phyloP scores from a whole-genome alignment of 37 sponge, comb jelly and placozoan genomes.

The Axinella damicornis region DNA sequence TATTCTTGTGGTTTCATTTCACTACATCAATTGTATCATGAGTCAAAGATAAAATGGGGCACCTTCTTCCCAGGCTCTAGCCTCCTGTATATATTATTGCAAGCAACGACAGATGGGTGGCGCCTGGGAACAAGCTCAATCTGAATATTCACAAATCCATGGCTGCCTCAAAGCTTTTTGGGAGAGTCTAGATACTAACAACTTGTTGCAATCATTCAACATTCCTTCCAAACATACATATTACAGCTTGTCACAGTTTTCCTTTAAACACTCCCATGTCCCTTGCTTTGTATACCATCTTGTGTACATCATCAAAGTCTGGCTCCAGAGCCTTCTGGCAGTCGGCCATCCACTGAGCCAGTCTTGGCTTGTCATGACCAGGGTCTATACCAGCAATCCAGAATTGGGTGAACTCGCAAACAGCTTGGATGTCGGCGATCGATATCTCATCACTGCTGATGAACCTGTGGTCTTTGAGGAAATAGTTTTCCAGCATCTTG shows the following conservation, averaged over 20 bases:
- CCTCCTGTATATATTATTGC: too few relatives aligned
- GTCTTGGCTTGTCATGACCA: slow-evolving; percentile 40
- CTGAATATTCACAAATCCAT: too few relatives aligned
- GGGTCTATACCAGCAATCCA: slow-evolving; percentile 62
- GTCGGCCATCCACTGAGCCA: slow-evolving; percentile 67
- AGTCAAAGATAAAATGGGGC: too few relatives aligned
- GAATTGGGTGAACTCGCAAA: slow-evolving; percentile 84
- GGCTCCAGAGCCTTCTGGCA: slow-evolving; percentile 55
- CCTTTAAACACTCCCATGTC: slow-evolving; percentile 51
- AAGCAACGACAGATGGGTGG: too few relatives aligned
- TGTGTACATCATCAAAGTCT: slow-evolving; percentile 77
- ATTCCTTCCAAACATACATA: too few relatives aligned
- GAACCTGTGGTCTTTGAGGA: slow-evolving; percentile 72
- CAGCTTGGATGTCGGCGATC: slow-evolving; percentile 84
- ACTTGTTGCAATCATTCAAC: too few relatives aligned
- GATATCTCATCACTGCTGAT: slow-evolving; percentile 72
- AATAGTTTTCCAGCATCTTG: slow-evolving; percentile 55
- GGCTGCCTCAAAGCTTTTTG: too few relatives aligned
- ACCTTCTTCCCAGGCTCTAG: too few relatives aligned
- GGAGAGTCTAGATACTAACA: too few relatives aligned
- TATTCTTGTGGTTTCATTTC: too few relatives aligned
- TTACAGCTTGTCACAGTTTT: slow-evolving; percentile 6
- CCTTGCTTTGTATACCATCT: slow-evolving; percentile 60
- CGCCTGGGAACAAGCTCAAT: too few relatives aligned
- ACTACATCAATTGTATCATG: too few relatives aligned